Conservation (phyloP, 2,113 vertebrate species). For the Tiliqua scincoides region DNA sequence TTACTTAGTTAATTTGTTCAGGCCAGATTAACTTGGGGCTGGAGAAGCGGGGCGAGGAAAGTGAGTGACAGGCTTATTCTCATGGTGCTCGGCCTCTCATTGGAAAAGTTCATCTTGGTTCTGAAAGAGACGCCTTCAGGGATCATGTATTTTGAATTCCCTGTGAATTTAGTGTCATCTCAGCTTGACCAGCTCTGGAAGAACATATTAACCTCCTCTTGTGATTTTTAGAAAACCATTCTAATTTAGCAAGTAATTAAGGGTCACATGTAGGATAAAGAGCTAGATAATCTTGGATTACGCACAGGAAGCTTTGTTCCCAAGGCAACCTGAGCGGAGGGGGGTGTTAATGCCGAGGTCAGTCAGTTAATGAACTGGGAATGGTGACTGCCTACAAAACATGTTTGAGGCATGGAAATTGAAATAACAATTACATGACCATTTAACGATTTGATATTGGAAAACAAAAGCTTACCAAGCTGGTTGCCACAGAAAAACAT, state of each 20-base stretch:
- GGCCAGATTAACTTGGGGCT: constrained; percentile 71
- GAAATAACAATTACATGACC: constrained; percentile 71
- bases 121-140: constrained; percentile 86
- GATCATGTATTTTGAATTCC: constrained; percentile 86
- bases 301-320: constrained; percentile 87
- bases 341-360: constrained; percentile 77
- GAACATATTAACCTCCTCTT: constrained; percentile 86
- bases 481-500: constrained; percentile 36
- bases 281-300: constrained; percentile 87
- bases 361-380: constrained; percentile 83
- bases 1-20: constrained; percentile 72
- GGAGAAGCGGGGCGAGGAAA: constrained; percentile 71
- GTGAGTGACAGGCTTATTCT: constrained; percentile 81
- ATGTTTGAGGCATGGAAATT: constrained; percentile 60
- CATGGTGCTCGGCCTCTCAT: constrained; percentile 70
- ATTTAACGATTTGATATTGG: constrained; percentile 66
- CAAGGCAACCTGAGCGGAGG: constrained; percentile 78
- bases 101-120: constrained; percentile 77
- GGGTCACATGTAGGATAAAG: constrained; percentile 88
- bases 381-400: constrained; percentile 75
- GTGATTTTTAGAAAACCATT: constrained; percentile 87
- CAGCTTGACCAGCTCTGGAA: constrained; percentile 86
- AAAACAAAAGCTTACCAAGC: constrained; percentile 64
- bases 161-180: constrained; percentile 82
- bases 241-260: constrained; percentile 91